Percentiles rank a stretch among this genome's conserved stretches.
Conservation (phyloP, 2,888 invertebrate species). For the Hemicrepidius hirtus region DNA sequence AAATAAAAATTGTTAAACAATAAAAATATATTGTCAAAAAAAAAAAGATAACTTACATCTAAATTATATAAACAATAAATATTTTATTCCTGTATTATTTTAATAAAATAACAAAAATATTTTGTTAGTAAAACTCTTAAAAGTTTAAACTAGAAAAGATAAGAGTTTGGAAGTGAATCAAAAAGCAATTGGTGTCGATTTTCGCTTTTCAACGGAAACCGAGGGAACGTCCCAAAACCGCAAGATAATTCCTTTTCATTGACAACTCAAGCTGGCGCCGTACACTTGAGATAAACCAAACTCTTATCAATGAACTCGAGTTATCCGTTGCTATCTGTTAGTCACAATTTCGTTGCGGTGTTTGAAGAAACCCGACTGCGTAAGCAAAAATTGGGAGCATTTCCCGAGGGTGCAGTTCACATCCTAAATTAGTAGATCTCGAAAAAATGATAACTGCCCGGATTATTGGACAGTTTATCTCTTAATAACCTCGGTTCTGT, state of each 20-base stretch:
- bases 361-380: not conserved
- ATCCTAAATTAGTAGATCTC: slow-evolving; percentile 24
- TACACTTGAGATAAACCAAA: slow-evolving; percentile 12
- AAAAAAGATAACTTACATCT: no score
- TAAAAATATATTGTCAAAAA: no score
- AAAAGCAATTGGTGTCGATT: no score
- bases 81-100: no score
- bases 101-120: no score
- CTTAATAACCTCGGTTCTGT: slow-evolving; percentile 37
- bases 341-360: slow-evolving; percentile 6
- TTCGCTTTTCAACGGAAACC: not conserved
- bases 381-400: not conserved
- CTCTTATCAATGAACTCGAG: slow-evolving; percentile 28
- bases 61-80: no score
- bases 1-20: no score
- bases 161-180: no score
- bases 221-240: not conserved
- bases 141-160: no score
- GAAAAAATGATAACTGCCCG: slow-evolving; percentile 24
- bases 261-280: slow-evolving; percentile 9
- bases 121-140: no score
- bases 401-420: slow-evolving; percentile 8
- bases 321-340: slow-evolving; percentile 17
- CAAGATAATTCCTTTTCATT: slow-evolving; percentile 16
- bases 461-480: slow-evolving; percentile 24